phyloP scores from a whole-genome alignment of 2,113 vertebrate species.

The Nettapus auritus region DNA sequence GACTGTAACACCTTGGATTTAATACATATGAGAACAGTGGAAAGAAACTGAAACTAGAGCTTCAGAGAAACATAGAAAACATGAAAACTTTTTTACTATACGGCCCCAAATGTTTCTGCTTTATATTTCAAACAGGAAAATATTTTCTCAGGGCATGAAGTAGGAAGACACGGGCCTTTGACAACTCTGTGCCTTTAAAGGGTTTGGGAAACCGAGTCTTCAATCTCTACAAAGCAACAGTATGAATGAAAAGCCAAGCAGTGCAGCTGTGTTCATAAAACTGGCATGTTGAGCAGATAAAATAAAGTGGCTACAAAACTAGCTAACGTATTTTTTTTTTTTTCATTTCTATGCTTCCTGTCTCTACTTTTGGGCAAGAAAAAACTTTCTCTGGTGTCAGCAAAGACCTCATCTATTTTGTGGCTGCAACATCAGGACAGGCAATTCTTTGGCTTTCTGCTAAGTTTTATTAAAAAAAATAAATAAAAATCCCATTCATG shows the following conservation, averaged over 20 bases:
- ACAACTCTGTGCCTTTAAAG: background rate
- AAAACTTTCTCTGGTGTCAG: background rate
- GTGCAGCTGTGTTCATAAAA: background rate
- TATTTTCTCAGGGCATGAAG: background rate
- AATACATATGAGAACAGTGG: background rate
- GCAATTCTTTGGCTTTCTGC: background rate
- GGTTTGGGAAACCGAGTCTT: background rate
- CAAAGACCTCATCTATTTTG: background rate
- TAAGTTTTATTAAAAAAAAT: background rate
- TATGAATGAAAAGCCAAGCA: background rate
- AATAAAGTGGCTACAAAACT: background rate
- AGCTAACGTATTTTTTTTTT: background rate
- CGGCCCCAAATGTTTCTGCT: background rate
- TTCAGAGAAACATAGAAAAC: too few species aligned
- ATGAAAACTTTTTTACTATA: background rate
- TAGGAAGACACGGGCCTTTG: accelerated
- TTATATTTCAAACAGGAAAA: background rate
- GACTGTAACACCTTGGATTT: background rate
- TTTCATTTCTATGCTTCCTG: background rate
- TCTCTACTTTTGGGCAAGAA: background rate
- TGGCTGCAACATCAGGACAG: background rate
- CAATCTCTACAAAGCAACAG: background rate
- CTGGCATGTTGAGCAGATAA: background rate
- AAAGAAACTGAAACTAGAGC: background rate
- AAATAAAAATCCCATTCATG: accelerated